Percentiles rank a stretch among this genome's conserved stretches.
phyloP scores from a whole-genome alignment of 2,113 vertebrate species.

The Poeciliopsis retropinna region DNA sequence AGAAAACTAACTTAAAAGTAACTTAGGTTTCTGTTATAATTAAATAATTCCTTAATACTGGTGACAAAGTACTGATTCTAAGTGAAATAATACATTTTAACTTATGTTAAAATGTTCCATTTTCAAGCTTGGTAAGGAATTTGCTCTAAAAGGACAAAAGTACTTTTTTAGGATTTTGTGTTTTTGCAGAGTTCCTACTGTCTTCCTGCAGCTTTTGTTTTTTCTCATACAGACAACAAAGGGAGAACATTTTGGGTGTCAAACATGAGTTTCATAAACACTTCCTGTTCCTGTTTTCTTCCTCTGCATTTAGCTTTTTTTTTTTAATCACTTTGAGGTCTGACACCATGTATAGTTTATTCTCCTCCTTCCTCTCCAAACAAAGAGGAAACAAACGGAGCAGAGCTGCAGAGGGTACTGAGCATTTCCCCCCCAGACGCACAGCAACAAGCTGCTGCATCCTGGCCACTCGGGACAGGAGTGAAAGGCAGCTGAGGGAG shows the following conservation, averaged over 20 bases:
- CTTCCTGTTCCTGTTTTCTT: not conserved
- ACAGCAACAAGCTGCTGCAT: constrained; percentile 27
- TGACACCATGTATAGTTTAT: not conserved
- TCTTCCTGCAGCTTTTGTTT: constrained; percentile 9
- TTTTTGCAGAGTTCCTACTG: not conserved
- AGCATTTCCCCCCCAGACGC: constrained; percentile 5
- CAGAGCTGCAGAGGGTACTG: constrained; percentile 10
- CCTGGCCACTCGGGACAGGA: constrained; percentile 49
- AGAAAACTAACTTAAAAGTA: too few species aligned
- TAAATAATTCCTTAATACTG: too few species aligned
- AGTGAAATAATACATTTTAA: too few species aligned
- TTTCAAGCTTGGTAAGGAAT: too few species aligned
- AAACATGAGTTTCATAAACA: not conserved
- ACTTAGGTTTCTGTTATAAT: too few species aligned
- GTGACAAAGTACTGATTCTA: too few species aligned
- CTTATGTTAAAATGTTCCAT: too few species aligned
- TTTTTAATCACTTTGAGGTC: not conserved
- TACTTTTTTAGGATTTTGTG: too few species aligned
- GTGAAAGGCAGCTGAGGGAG: constrained; percentile 47
- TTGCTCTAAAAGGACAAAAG: too few species aligned
- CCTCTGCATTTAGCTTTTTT: not conserved
- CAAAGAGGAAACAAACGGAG: not conserved
- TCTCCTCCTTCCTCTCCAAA: constrained; percentile 4
- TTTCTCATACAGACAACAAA: not conserved
- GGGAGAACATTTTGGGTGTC: not conserved